Conservation (phyloP, 2,113 vertebrate genomes). For the Gobius niger region DNA sequence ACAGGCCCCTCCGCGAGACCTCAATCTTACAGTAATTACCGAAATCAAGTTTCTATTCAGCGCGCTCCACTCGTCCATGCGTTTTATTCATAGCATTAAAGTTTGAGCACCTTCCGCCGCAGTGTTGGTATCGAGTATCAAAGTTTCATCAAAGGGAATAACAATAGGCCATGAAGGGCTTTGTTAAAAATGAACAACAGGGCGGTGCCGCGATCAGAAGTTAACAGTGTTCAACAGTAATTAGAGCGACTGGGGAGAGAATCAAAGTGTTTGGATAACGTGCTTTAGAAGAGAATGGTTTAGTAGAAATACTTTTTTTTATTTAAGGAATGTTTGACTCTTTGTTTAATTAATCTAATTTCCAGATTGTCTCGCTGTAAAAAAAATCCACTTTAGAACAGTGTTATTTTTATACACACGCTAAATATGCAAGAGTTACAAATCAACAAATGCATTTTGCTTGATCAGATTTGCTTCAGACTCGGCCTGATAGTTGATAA, state of each 20-base stretch:
- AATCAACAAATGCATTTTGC: too few species aligned
- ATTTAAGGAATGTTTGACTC: too few species aligned
- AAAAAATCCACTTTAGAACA: too few species aligned
- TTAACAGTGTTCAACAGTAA: background rate
- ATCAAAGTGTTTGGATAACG: background rate
- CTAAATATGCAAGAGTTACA: too few species aligned
- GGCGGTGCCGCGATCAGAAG: background rate
- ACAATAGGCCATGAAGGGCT: slow-evolving; percentile 24
- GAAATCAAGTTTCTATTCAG: slow-evolving; percentile 2
- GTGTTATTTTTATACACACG: too few species aligned
- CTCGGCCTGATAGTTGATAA: too few species aligned
- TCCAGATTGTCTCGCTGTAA: too few species aligned
- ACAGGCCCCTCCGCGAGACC: background rate
- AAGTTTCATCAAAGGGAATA: slow-evolving; percentile 55
- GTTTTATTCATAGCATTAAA: background rate
- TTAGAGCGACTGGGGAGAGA: background rate
- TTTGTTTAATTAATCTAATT: too few species aligned
- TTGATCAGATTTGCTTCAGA: too few species aligned
- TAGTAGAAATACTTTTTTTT: background rate
- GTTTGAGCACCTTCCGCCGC: slow-evolving; percentile 9
- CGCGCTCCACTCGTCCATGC: background rate
- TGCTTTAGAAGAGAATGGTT: background rate
- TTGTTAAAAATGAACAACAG: slow-evolving; percentile 12
- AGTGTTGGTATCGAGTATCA: slow-evolving; percentile 29
- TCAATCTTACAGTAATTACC: slow-evolving; percentile 5